Base-by-base conservation (phyloP, 2,113 vertebrate genomes). In the Gracilinanus agilis region DNA sequence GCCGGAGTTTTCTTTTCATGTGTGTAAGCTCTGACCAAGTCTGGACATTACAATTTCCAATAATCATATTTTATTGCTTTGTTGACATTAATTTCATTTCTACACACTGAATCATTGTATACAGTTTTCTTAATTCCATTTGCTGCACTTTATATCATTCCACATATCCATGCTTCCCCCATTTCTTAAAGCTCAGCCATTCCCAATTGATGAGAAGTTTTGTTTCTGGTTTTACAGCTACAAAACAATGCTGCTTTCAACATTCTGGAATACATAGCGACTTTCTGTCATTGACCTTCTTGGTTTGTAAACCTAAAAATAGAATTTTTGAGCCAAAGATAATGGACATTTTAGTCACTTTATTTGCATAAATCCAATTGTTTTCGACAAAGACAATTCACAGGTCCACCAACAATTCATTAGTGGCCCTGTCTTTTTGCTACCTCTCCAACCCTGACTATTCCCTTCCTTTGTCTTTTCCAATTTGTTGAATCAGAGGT, bases 321-420 rank as follows among this genome's bases (percentile, higher is more conserved):
- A 61, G 25, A 58, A 58, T 58, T 58, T 27, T 25, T 58, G 56
- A 9, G 56, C 27, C 56, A 61, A 61, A 61, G 27, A 2, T 11
- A 61, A 61, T 61, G 56, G 25, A 61, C 25, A 61, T 61, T 61
- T 58, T 61, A 29, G 25, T 61, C 9, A 29, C 7, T 27, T 61
- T 27, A 27, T 61, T 61, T 61, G 27, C 2, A 56, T 61, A 61
- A 61, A 61, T 61, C 9, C 56, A 61, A 29, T 27, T 92, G 91
- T 44, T 89, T 94, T 88, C 24, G 19, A 91, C 49, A 19, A 29
- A 5, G 25, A 90, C 29, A 92, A 89, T 88, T 90, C 9, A 6
- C 3, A 61, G 34, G 29, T 89, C 61, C n/a, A 94, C 90, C 44
- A 19, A 75, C 83, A 95, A 95, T 75, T 56, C 2, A 58, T 92